Evolutionary conservation across 2,888 invertebrate species (phyloP).

Genomic region (Heteropelma amictum): DNA sequence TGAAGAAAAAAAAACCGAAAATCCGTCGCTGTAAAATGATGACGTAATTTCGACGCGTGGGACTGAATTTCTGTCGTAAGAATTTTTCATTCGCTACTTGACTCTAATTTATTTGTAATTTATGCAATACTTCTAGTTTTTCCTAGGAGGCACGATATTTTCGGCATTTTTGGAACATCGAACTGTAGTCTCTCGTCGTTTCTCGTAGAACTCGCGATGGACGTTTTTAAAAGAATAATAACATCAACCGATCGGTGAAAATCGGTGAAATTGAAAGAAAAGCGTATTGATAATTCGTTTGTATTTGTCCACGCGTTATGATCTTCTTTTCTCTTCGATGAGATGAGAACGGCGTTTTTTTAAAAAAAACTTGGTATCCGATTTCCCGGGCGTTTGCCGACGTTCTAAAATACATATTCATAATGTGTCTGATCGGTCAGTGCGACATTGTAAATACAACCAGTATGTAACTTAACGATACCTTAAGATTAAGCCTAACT

Average conservation of each 20-base stretch:
- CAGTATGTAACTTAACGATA: slow-evolving; percentile 49
- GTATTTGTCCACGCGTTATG: neutral
- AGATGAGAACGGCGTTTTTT: neutral
- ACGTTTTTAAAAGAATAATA: slow-evolving; percentile 1
- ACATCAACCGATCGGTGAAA: neutral
- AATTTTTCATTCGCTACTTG: slow-evolving; percentile 24
- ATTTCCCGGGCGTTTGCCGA: slow-evolving; percentile 9
- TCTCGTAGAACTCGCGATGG: slow-evolving; percentile 1
- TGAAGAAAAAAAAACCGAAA: neutral
- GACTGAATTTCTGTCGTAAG: slow-evolving; percentile 40
- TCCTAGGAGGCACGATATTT: neutral
- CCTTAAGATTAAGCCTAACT: slow-evolving; percentile 51
- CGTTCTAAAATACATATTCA: slow-evolving; percentile 21
- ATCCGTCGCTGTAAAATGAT: slow-evolving; percentile 41
- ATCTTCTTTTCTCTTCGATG: slow-evolving; percentile 3
- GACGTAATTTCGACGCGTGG: slow-evolving; percentile 29
- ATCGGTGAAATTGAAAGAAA: no score
- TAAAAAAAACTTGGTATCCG: neutral
- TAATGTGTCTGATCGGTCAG: slow-evolving; percentile 37
- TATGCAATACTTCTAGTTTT: slow-evolving; percentile 11
- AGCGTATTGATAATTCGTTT: neutral
- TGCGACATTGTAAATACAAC: slow-evolving; percentile 54
- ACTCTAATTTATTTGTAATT: slow-evolving; percentile 50
- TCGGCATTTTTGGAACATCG: neutral
- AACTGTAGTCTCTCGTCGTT: neutral